Evolutionary conservation across 1,140 invertebrate genomes (phyloP).

Genomic region (Ridgeia piscesae): DNA sequence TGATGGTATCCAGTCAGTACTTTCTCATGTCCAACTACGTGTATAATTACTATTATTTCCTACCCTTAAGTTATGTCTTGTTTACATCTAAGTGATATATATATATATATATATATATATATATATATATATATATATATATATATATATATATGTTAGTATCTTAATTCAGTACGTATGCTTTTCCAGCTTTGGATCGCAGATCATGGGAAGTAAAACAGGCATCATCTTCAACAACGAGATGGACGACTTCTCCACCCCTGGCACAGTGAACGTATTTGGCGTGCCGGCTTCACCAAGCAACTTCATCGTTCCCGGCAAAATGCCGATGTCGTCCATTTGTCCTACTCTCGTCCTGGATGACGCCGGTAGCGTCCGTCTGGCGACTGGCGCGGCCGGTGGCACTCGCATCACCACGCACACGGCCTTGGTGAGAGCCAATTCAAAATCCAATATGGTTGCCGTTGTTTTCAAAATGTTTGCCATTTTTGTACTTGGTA

Average conservation of each 20-base stretch:
- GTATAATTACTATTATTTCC: too few species aligned
- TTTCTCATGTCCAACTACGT: too few species aligned
- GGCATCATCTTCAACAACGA: conserved; percentile 91
- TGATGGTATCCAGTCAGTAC: too few species aligned
- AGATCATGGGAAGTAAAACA: conserved; percentile 65
- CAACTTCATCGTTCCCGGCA: conserved; percentile 79
- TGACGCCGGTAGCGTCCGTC: conserved; percentile 66
- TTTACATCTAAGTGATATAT: too few species aligned
- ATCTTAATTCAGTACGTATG: too few species aligned
- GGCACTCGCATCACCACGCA: conserved; percentile 87
- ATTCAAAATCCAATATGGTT: too few species aligned
- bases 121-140: too few species aligned
- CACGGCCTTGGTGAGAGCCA: conserved; percentile 74
- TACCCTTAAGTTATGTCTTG: too few species aligned
- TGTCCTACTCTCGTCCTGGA: conserved; percentile 81
- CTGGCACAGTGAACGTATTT: conserved; percentile 74
- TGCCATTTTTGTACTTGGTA: too few species aligned
- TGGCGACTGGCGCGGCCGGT: conserved; percentile 87
- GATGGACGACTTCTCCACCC: conserved; percentile 94
- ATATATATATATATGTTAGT: too few species aligned
- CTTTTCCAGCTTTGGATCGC: conserved; percentile 61
- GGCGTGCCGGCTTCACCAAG: conserved; percentile 69
- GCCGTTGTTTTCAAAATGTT: too few species aligned
- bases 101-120: too few species aligned
- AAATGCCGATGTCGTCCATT: conserved; percentile 91